Conservation (phyloP, 1,140 invertebrate species). For the Whitmania pigra region DNA sequence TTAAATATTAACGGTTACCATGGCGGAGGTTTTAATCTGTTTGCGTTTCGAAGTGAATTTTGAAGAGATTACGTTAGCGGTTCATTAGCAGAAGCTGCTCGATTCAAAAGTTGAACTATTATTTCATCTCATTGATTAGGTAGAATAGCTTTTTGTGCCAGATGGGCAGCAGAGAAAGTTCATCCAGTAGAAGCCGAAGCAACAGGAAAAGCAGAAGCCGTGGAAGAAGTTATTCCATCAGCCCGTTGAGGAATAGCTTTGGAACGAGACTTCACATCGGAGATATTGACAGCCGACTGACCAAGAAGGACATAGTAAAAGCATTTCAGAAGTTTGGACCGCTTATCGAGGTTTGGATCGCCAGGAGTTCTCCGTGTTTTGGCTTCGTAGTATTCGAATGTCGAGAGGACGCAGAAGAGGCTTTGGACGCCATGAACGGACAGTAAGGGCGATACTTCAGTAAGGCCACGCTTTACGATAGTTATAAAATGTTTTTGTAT, state of each 20-base stretch:
- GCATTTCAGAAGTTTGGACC: conserved; percentile 40
- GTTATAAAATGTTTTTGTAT: neutral
- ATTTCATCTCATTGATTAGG: too few species aligned
- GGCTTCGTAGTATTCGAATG: conserved; percentile 40
- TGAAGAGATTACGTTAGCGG: too few species aligned
- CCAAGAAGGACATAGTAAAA: conserved; percentile 34
- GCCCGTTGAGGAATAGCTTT: neutral
- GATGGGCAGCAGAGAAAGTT: neutral
- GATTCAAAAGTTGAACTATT: too few species aligned
- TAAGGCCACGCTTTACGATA: conserved; percentile 18
- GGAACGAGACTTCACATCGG: conserved; percentile 5
- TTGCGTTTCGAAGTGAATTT: too few species aligned
- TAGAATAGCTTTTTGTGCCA: too few species aligned
- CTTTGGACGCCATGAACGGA: conserved; percentile 40
- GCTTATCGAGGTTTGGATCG: conserved; percentile 40
- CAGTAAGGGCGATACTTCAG: conserved; percentile 34
- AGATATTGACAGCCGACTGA: conserved; percentile 27
- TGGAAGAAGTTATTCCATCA: conserved; percentile 6
- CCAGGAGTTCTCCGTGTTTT: conserved; percentile 41
- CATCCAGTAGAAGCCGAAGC: conserved; percentile 3
- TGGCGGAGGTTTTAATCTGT: too few species aligned
- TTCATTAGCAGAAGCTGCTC: too few species aligned
- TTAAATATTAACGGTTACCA: too few species aligned
- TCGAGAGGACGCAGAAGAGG: conserved; percentile 36
- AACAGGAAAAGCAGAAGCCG: neutral